These are phyloP conservation scores for Dipodomys ordii DNA, from an alignment of 2,113 vertebrate genomes.

Conservation along the genomic window DNA sequence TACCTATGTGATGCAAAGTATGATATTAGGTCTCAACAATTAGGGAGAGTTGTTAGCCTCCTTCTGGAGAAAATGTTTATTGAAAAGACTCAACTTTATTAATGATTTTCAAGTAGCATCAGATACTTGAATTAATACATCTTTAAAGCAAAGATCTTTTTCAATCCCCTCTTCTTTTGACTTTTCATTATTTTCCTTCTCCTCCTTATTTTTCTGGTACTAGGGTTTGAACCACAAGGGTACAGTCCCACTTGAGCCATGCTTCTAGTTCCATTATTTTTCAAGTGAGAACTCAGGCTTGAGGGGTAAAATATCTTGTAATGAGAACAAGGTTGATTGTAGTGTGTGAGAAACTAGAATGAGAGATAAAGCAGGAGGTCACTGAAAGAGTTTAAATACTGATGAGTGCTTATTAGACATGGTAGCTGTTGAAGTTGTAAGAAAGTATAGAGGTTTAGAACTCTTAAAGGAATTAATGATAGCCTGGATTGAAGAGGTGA, in stretches of 20 bases:
- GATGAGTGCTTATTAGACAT: not conserved
- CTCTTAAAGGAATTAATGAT: not conserved
- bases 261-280: not conserved
- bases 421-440: not conserved
- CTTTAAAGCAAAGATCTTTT: not conserved
- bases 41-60: not conserved
- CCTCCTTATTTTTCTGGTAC: no score
- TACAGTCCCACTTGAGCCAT: no score
- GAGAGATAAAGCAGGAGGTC: not conserved
- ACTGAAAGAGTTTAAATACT: not conserved
- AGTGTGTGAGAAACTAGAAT: constrained; percentile 18
- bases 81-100: not conserved
- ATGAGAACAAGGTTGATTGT: constrained; percentile 11
- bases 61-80: not conserved
- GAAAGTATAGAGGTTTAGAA: not conserved
- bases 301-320: not conserved
- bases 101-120: not conserved
- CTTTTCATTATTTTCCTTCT: no score
- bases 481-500: not conserved
- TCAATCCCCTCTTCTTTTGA: not conserved
- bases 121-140: not conserved
- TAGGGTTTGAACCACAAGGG: no score
- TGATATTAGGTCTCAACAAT: not conserved
- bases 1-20: not conserved
- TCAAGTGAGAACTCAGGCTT: not conserved